These are phyloP conservation scores for Myiozetetes cayanensis DNA, from an alignment of 2,113 vertebrate species.

Conservation along the genomic window DNA sequence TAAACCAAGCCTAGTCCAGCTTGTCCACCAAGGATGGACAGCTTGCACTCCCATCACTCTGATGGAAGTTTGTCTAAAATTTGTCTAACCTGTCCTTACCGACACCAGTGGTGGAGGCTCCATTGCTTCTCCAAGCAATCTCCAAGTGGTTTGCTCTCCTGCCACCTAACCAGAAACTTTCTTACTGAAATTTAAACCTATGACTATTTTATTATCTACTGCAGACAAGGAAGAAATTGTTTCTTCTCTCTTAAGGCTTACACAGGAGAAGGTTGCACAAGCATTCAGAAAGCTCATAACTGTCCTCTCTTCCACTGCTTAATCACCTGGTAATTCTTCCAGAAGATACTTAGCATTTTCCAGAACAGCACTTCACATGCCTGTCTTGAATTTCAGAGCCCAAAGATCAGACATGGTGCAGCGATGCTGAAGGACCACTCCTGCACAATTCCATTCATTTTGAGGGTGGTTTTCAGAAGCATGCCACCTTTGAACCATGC, in stretches of 20 bases:
- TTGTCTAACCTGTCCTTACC: not conserved
- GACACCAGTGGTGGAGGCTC: rapidly evolving
- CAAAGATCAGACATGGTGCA: not conserved
- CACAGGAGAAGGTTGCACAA: not conserved
- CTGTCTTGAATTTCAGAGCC: not conserved
- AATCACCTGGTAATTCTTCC: not conserved
- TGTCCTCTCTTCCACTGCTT: not conserved
- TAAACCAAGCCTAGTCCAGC: not conserved
- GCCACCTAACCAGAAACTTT: not conserved
- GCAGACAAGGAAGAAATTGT: not conserved
- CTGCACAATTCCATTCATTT: not conserved
- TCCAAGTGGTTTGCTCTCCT: not conserved
- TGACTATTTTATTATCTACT: not conserved
- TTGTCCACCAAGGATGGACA: not conserved
- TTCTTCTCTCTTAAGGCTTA: not conserved
- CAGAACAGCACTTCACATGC: not conserved
- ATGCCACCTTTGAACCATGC: not conserved
- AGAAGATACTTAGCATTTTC: not conserved
- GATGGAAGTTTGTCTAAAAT: not conserved
- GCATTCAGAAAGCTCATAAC: not conserved
- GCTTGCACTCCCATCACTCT: not conserved
- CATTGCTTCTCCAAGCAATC: not conserved
- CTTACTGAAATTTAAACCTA: not conserved
- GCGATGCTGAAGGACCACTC: not conserved
- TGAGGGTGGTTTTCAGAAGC: not conserved